A percentile compares a stretch with the other conserved stretches of the same genome.
Conservation (phyloP, 1,140 invertebrate genomes). For the Ruditapes philippinarum region DNA sequence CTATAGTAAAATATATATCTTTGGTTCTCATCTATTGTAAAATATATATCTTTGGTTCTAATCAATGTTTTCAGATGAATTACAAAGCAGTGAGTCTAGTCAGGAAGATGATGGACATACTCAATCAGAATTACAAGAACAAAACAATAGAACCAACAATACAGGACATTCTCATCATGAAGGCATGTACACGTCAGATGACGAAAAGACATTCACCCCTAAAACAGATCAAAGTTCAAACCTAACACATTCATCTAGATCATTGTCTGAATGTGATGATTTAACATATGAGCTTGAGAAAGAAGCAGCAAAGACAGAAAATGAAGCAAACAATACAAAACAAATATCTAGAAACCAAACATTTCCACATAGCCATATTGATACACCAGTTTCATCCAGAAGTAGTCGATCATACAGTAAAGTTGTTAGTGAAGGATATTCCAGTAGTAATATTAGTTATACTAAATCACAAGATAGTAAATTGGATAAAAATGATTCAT, state of each 20-base stretch:
- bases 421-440: background rate
- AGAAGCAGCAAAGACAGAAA: background rate
- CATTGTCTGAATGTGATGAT: background rate
- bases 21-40: too few species aligned
- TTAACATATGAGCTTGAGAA: background rate
- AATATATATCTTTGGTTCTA: too few species aligned
- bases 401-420: background rate
- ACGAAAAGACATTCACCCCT: background rate
- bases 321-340: background rate
- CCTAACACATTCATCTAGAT: background rate
- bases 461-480: background rate
- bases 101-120: background rate
- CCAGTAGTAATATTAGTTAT: background rate
- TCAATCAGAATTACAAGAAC: background rate
- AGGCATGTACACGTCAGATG: background rate
- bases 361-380: background rate
- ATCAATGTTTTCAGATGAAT: background rate
- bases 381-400: background rate
- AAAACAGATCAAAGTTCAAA: background rate
- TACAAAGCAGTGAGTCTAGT: background rate
- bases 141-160: background rate
- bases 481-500: background rate
- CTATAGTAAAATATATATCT: too few species aligned
- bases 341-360: background rate
- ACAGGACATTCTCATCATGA: background rate